Evolutionary conservation across 2,888 invertebrate genomes (phyloP).

Genomic region (Acrocyrtus sp.): DNA sequence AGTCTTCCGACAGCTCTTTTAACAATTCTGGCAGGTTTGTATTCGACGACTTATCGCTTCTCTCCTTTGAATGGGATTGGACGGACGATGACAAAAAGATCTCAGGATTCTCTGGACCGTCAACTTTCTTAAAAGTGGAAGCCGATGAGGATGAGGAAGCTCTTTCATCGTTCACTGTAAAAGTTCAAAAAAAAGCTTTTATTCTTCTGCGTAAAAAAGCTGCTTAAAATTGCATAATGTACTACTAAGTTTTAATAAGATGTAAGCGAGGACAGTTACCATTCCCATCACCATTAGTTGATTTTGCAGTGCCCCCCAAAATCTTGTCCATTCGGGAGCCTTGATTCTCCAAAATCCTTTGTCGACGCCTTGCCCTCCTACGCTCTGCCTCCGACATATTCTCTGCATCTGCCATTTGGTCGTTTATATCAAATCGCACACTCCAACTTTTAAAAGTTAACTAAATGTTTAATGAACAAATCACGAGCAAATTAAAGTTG

Average conservation of each 20-base stretch:
- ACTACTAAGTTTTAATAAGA: not conserved
- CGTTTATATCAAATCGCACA: too few species aligned
- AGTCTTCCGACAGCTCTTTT: conserved; percentile 15
- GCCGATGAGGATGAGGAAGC: not conserved
- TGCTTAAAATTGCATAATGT: too few species aligned
- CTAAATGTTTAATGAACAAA: too few species aligned
- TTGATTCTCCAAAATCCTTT: conserved; percentile 32
- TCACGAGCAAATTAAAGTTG: too few species aligned
- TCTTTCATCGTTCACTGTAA: too few species aligned
- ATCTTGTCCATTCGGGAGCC: conserved; percentile 28
- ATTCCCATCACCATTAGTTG: not conserved
- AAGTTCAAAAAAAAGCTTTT: too few species aligned
- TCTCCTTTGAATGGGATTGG: not conserved
- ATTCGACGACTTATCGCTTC: not conserved
- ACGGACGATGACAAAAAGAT: too few species aligned
- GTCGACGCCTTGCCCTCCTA: conserved; percentile 27
- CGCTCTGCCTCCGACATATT: conserved; percentile 33
- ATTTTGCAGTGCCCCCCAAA: conserved; percentile 10
- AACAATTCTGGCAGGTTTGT: conserved; percentile 11
- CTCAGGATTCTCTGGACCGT: too few species aligned
- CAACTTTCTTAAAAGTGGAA: too few species aligned
- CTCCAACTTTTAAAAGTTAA: too few species aligned
- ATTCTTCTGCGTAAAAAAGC: too few species aligned
- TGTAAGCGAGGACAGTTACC: not conserved
- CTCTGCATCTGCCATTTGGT: conserved; percentile 6